These are phyloP conservation scores for Drosophila parvula DNA, from an alignment of 1,140 invertebrate species.

Conservation along the genomic window DNA sequence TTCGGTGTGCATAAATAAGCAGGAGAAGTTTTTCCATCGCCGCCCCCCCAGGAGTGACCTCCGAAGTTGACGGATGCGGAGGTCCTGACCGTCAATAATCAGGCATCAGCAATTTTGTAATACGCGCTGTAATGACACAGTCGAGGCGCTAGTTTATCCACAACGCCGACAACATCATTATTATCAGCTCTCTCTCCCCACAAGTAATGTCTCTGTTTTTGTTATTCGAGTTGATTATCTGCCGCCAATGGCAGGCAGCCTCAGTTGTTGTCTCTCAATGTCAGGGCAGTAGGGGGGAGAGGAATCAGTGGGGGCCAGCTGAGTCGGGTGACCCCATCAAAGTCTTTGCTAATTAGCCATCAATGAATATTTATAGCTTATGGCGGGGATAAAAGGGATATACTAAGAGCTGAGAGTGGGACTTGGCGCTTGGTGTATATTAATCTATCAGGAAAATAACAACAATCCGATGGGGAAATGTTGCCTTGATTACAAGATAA, in stretches of 20 bases:
- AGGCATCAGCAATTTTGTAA: slow-evolving; percentile 66
- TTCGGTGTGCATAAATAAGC: slow-evolving; percentile 48
- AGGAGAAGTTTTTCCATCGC: slow-evolving; percentile 11
- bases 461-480: background rate
- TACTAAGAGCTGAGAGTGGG: background rate
- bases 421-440: background rate
- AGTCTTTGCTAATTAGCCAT: slow-evolving; percentile 60
- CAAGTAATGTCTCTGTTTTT: slow-evolving; percentile 38
- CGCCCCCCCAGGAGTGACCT: slow-evolving; percentile 20
- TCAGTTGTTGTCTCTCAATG: slow-evolving; percentile 17
- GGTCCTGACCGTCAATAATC: slow-evolving; percentile 48
- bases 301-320: slow-evolving; percentile 4
- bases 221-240: slow-evolving; percentile 65
- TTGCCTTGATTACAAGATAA: background rate
- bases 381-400: slow-evolving; percentile 13
- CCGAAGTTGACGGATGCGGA: slow-evolving; percentile 35
- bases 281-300: slow-evolving; percentile 11
- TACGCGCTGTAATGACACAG: slow-evolving; percentile 51
- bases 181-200: slow-evolving; percentile 3
- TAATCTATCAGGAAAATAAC: background rate
- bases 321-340: slow-evolving; percentile 20
- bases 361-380: slow-evolving; percentile 71
- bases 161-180: slow-evolving; percentile 61
- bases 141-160: slow-evolving; percentile 32
- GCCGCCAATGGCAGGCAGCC: slow-evolving; percentile 49